Conservation (phyloP, 2,113 vertebrate genomes). For the Heterocephalus glaber region DNA sequence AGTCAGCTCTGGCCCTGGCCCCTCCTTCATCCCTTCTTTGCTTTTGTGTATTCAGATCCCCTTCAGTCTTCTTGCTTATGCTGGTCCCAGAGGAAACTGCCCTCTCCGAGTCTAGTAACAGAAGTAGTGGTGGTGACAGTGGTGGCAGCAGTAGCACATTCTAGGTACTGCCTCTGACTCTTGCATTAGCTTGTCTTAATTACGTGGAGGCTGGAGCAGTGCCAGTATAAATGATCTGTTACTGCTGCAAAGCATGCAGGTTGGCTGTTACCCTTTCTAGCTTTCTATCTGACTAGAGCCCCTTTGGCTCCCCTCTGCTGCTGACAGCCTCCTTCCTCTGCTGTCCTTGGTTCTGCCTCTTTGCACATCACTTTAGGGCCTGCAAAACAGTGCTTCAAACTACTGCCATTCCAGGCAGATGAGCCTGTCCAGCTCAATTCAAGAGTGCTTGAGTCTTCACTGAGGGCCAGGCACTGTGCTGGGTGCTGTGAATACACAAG, state of each 20-base stretch:
- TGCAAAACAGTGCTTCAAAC: neutral
- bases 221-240: neutral
- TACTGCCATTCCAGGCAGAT: neutral
- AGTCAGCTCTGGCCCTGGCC: neutral
- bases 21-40: neutral
- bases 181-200: slow-evolving; percentile 56
- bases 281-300: slow-evolving; percentile 33
- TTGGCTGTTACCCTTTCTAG: neutral
- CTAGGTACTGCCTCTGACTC: neutral
- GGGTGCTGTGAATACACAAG: neutral
- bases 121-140: neutral
- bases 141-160: neutral
- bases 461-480: neutral
- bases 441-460: neutral
- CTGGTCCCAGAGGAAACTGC: neutral
- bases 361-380: neutral
- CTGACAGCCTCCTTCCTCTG: neutral
- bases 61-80: neutral
- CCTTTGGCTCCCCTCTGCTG: neutral
- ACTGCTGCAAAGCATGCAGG: slow-evolving; percentile 8
- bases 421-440: neutral
- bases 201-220: slow-evolving; percentile 32
- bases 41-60: neutral
- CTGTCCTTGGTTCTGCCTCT: slow-evolving; percentile 42
- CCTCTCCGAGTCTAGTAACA: neutral